phyloP scores from a whole-genome alignment of 2,888 invertebrate species.

The Allygus modestus region DNA sequence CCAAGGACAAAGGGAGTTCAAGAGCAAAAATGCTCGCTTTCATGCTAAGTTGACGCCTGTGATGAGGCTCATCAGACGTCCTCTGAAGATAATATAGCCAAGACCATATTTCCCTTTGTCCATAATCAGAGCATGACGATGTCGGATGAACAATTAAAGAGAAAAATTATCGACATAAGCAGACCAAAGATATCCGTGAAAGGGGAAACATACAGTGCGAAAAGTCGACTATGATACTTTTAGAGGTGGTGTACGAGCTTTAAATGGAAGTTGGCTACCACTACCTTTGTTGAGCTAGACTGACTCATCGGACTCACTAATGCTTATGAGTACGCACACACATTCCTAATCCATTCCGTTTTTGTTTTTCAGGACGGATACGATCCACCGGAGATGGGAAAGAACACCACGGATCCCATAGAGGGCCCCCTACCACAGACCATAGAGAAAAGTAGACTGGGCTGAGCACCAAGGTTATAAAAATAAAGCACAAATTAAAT shows the following conservation, averaged over 20 bases:
- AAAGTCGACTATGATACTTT: conserved; percentile 26
- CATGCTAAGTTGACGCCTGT: neutral
- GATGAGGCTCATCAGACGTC: conserved; percentile 10
- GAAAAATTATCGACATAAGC: neutral
- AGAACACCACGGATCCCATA: too few relatives aligned
- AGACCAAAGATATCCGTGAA: neutral
- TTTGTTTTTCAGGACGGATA: neutral
- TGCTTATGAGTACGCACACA: neutral
- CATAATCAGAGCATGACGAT: conserved; percentile 2
- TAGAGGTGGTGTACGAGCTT: conserved; percentile 8
- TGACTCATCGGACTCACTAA: neutral
- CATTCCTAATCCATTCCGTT: neutral
- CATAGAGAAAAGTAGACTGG: too few relatives aligned
- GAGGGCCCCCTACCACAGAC: too few relatives aligned
- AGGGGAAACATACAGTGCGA: neutral
- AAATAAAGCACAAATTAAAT: too few relatives aligned
- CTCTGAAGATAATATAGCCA: conserved; percentile 9
- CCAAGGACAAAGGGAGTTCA: conserved; percentile 21
- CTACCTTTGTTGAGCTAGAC: neutral
- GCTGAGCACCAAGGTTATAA: too few relatives aligned
- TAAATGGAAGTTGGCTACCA: neutral
- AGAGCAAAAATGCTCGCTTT: neutral
- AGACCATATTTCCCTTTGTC: neutral
- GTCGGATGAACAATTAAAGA: neutral
- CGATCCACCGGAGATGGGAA: neutral